Conservation (phyloP, 2,113 vertebrate genomes). For the Anarhynchus alexandrinus region DNA sequence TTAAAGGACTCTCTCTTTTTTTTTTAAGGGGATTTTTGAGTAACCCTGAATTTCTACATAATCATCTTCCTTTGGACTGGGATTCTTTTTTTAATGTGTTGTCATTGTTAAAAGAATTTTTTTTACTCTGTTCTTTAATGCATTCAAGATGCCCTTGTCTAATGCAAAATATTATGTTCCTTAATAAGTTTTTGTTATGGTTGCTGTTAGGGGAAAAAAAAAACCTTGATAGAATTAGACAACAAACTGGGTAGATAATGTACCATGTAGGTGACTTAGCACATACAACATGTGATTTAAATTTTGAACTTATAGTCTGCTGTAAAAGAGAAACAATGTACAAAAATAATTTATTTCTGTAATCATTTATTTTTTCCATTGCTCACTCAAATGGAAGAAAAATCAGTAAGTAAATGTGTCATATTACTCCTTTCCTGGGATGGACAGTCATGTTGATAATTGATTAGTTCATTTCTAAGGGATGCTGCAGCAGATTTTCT, state of each 20-base stretch:
- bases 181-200: slow-evolving; percentile 33
- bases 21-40: not conserved
- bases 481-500: not conserved
- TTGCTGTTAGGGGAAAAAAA: not conserved
- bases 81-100: not conserved
- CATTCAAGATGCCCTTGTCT: slow-evolving; percentile 1
- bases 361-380: slow-evolving; percentile 25
- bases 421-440: not conserved
- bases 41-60: not conserved
- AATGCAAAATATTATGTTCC: slow-evolving; percentile 4
- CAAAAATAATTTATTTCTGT: not conserved
- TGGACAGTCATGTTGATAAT: not conserved
- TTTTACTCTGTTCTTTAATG: slow-evolving; percentile 3
- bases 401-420: not conserved
- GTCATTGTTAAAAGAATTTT: slow-evolving; percentile 3
- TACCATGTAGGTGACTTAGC: slow-evolving; percentile 43
- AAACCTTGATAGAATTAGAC: not conserved
- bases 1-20: not conserved
- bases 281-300: not conserved
- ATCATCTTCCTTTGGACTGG: not conserved
- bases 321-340: not conserved
- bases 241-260: slow-evolving; percentile 24
- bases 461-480: slow-evolving; percentile 50
- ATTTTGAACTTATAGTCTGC: slow-evolving; percentile 9
- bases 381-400: not conserved